Conservation (phyloP, 2,113 vertebrate genomes). For the Brienomyrus brachyistius region DNA sequence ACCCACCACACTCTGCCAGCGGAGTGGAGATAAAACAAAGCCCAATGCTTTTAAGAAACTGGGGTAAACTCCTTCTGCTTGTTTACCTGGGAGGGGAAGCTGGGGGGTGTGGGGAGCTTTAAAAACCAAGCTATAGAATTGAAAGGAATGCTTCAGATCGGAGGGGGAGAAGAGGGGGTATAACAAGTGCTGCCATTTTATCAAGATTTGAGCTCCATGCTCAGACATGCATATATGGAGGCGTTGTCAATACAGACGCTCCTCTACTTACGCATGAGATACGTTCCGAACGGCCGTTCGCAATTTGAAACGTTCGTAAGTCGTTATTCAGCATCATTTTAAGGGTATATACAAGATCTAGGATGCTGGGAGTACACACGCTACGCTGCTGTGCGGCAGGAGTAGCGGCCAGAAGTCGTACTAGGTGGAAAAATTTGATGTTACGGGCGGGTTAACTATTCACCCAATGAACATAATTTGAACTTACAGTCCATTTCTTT, state of each 20-base stretch:
- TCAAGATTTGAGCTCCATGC: slow-evolving; percentile 5
- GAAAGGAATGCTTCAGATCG: neutral
- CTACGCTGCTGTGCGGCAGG: too few relatives aligned
- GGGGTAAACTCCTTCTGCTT: neutral
- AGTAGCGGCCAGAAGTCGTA: too few relatives aligned
- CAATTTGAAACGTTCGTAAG: too few relatives aligned
- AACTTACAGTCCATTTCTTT: too few relatives aligned
- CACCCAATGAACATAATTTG: too few relatives aligned
- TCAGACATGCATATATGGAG: neutral
- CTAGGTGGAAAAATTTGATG: too few relatives aligned
- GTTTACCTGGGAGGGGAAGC: neutral
- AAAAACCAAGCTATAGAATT: neutral
- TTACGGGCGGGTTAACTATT: too few relatives aligned
- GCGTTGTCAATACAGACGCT: neutral
- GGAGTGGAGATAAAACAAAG: neutral
- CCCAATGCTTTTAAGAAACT: slow-evolving; percentile 1
- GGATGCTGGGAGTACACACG: too few relatives aligned
- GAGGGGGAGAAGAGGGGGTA: neutral
- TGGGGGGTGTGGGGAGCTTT: neutral
- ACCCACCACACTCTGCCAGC: neutral
- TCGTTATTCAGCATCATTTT: too few relatives aligned
- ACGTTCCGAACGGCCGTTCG: too few relatives aligned
- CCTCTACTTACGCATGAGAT: too few relatives aligned
- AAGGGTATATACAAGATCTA: too few relatives aligned
- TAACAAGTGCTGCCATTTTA: neutral